A percentile compares a stretch with the other conserved stretches of the same genome.
These are phyloP conservation scores for Biston stratarius DNA, from an alignment of 2,888 invertebrate species.

Conservation along the genomic window DNA sequence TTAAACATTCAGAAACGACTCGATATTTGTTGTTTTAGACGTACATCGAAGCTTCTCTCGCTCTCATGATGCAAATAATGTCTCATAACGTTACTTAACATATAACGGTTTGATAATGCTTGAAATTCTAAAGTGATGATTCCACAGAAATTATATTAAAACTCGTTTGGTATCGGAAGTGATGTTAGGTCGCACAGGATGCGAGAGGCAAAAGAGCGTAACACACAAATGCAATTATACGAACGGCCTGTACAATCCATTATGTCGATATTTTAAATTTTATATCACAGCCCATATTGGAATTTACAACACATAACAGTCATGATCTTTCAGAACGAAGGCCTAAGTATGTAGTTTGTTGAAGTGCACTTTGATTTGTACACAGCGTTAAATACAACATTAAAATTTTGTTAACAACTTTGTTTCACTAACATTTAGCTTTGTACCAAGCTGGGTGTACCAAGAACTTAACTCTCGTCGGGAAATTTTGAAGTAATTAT, in stretches of 20 bases:
- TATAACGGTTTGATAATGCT: neutral
- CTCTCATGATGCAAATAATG: no score
- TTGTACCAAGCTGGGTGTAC: constrained; percentile 63
- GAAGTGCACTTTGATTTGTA: constrained; percentile 86
- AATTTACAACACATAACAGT: constrained; percentile 87
- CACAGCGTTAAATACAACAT: constrained; percentile 84
- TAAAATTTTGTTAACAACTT: constrained; percentile 78
- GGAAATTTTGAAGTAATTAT: constrained; percentile 20
- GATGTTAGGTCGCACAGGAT: constrained; percentile 43
- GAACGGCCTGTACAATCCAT: constrained; percentile 90
- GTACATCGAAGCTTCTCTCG: no score
- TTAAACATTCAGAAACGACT: constrained; percentile 55
- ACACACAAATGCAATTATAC: constrained; percentile 78
- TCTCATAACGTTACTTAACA: neutral
- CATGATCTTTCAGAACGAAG: constrained; percentile 79
- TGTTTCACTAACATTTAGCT: constrained; percentile 73
- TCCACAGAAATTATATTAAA: neutral
- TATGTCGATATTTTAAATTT: constrained; percentile 87
- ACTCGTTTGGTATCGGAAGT: neutral
- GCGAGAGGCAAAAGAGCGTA: constrained; percentile 62
- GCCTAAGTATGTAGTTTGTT: constrained; percentile 76
- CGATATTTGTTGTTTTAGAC: constrained; percentile 36
- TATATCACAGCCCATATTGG: constrained; percentile 93
- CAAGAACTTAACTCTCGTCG: constrained; percentile 34
- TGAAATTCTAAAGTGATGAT: neutral